These are phyloP conservation scores for Neolamprologus ventralis DNA, from an alignment of 2,113 vertebrate species.

Conservation along the genomic window DNA sequence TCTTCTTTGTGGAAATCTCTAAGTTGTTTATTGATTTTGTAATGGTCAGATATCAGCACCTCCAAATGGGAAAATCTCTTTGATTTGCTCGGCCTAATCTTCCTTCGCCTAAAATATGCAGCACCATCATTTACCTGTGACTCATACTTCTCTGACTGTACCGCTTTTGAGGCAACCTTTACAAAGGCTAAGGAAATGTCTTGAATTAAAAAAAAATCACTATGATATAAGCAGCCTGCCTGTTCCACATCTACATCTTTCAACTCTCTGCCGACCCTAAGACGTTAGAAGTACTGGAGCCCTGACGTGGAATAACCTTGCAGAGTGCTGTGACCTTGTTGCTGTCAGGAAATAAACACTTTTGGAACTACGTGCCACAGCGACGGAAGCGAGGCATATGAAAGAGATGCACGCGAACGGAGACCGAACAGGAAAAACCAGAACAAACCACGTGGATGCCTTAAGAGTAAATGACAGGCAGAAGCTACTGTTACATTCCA, in stretches of 20 bases:
- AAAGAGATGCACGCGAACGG: not conserved
- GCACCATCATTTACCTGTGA: not conserved
- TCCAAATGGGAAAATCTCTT: not conserved
- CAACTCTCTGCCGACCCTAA: not conserved
- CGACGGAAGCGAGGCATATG: not conserved
- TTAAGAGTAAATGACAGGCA: not conserved
- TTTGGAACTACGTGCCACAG: not conserved
- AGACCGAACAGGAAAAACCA: not conserved
- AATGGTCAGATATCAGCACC: not conserved
- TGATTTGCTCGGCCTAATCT: not conserved
- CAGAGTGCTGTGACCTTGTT: constrained; percentile 6
- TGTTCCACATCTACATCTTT: not conserved
- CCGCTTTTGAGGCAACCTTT: not conserved
- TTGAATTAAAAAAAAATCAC: not conserved
- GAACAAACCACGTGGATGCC: not conserved
- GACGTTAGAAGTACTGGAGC: not conserved
- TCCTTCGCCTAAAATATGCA: not conserved
- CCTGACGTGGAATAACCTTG: constrained; percentile 17
- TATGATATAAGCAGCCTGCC: constrained; percentile 21
- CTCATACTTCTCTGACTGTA: not conserved
- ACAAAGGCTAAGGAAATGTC: constrained; percentile 2
- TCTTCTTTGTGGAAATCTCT: not conserved
- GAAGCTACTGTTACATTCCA: not conserved
- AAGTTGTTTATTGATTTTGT: not conserved
- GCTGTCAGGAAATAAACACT: not conserved